These are phyloP conservation scores for Meloidogyne exigua DNA, from an alignment of 1,140 invertebrate species.

Conservation along the genomic window DNA sequence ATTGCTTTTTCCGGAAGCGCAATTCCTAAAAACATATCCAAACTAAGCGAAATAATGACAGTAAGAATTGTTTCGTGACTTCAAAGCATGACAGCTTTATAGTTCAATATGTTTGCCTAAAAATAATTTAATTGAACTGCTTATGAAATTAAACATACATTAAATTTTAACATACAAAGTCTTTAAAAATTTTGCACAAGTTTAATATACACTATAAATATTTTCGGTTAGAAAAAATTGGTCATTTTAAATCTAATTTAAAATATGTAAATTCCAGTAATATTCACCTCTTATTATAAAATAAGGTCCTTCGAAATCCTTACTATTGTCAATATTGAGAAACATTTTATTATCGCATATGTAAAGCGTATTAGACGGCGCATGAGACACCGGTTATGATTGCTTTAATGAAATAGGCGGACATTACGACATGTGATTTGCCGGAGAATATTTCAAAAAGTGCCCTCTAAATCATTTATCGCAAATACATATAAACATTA, in stretches of 20 bases:
- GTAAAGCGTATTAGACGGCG: neutral
- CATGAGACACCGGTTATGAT: neutral
- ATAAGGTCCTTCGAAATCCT: neutral
- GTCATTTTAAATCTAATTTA: too few relatives aligned
- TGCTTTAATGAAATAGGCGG: neutral
- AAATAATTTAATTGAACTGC: too few relatives aligned
- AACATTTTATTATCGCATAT: neutral
- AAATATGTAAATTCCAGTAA: neutral
- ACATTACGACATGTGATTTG: neutral
- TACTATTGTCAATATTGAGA: neutral
- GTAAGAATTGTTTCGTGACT: neutral
- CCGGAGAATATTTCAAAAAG: neutral
- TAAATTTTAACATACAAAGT: too few relatives aligned
- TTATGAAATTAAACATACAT: too few relatives aligned
- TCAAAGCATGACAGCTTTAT: neutral
- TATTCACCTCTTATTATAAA: neutral
- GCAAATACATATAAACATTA: neutral
- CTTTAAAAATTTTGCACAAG: too few relatives aligned
- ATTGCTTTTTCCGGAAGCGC: conserved; percentile 8
- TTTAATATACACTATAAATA: too few relatives aligned
- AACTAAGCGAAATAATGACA: neutral
- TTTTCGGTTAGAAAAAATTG: too few relatives aligned
- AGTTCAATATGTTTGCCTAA: neutral
- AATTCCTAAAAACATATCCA: neutral
- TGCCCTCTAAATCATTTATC: neutral